Evolutionary conservation across 2,888 invertebrate species (phyloP).

Genomic region (Augiades crinisus): DNA sequence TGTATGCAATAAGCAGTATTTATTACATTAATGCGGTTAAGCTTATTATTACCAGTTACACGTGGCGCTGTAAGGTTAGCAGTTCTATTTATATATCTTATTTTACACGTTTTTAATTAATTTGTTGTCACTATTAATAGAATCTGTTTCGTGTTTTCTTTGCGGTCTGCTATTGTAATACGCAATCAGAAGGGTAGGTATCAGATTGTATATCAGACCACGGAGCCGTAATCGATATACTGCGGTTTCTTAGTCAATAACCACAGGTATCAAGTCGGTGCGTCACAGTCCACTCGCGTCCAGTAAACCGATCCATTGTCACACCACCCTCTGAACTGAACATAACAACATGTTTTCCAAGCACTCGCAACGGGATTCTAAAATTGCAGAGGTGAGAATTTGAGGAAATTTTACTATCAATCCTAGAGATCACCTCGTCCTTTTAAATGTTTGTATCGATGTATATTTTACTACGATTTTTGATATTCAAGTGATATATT

Average conservation of each 20-base stretch:
- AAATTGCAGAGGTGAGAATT: constrained; percentile 68
- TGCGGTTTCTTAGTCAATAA: constrained; percentile 34
- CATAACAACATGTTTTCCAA: constrained; percentile 73
- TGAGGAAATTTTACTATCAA: constrained; percentile 22
- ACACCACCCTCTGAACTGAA: constrained; percentile 52
- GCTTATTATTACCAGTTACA: no score
- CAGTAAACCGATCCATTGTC: constrained; percentile 66
- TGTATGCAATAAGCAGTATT: neutral
- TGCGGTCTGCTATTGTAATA: constrained; percentile 15
- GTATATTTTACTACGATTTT: no score
- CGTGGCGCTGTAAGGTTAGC: no score
- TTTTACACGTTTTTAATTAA: neutral
- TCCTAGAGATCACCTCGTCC: constrained; percentile 16
- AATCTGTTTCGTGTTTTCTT: neutral
- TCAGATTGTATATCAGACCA: constrained; percentile 40
- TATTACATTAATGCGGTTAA: neutral
- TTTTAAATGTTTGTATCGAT: constrained; percentile 1
- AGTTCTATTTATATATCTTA: neutral
- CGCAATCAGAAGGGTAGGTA: constrained; percentile 25
- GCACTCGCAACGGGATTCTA: constrained; percentile 66
- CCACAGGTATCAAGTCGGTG: constrained; percentile 37
- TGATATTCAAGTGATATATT: no score
- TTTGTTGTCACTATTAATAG: neutral
- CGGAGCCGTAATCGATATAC: constrained; percentile 37
- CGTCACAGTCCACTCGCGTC: constrained; percentile 34